phyloP scores from a whole-genome alignment of 2,797 vertebrate genomes.

The Pseudochirops corinnae region DNA sequence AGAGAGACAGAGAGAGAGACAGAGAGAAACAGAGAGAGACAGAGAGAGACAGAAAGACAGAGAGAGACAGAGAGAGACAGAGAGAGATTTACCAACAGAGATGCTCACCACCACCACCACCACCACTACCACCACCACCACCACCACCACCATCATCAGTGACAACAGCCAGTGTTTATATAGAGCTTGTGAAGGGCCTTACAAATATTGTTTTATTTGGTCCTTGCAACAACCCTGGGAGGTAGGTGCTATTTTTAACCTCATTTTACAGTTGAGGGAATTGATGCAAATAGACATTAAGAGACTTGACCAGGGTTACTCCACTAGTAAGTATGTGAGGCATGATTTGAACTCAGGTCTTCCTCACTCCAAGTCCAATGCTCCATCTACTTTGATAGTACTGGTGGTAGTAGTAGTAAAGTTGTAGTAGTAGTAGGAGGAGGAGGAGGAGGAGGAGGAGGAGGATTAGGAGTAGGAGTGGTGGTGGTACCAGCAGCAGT shows the following conservation, averaged over 20 bases:
- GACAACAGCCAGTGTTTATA: not conserved
- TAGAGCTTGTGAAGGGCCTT: not conserved
- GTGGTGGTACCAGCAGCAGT: no score
- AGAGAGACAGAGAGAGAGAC: not conserved
- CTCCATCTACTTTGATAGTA: not conserved
- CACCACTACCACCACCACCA: fast-evolving
- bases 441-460: no score
- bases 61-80: no score
- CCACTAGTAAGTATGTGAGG: not conserved
- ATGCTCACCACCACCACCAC: no score
- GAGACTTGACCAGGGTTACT: not conserved
- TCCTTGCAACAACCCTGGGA: no score
- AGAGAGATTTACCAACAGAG: no score
- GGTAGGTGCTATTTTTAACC: not conserved
- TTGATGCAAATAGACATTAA: not conserved
- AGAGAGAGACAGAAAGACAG: not conserved
- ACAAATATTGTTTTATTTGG: no score
- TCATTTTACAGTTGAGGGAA: not conserved
- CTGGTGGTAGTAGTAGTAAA: no score
- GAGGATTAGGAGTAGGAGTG: no score
- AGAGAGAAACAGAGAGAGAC: not conserved
- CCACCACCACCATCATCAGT: fast-evolving
- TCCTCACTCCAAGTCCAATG: not conserved
- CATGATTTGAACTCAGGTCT: not conserved
- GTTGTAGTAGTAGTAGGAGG: no score